Evolutionary conservation across 1,140 invertebrate species (phyloP).

Genomic region (Mamestra configurata): DNA sequence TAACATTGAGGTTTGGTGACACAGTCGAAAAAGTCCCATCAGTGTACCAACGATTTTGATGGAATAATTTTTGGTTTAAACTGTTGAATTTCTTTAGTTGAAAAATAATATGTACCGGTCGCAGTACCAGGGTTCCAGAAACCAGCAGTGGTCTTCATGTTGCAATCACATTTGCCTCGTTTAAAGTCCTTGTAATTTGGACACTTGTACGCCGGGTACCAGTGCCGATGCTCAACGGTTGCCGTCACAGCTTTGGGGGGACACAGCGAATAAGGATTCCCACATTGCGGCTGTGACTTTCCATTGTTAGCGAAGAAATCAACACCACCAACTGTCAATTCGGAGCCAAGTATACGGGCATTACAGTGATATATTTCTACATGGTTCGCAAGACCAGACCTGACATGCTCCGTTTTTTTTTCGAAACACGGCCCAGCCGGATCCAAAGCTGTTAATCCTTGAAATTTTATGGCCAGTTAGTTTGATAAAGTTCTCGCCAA

Average conservation of each 20-base stretch:
- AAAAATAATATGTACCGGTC: constrained; percentile 78
- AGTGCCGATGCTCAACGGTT: constrained; percentile 85
- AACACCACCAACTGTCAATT: constrained; percentile 89
- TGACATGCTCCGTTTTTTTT: constrained; percentile 88
- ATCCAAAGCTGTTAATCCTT: constrained; percentile 91
- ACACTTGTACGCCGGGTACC: constrained; percentile 77
- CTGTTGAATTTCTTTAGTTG: no score
- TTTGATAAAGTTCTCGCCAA: constrained; percentile 83
- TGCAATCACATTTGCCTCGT: constrained; percentile 66
- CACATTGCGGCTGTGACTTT: constrained; percentile 84
- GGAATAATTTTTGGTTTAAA: no score
- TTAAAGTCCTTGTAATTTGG: constrained; percentile 76
- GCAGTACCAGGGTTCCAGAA: constrained; percentile 83
- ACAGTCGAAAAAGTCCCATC: no score
- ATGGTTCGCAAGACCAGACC: constrained; percentile 89
- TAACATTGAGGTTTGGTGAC: no score
- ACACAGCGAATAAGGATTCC: constrained; percentile 82
- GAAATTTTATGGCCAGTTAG: constrained; percentile 76
- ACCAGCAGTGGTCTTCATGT: constrained; percentile 74
- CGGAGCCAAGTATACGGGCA: constrained; percentile 91
- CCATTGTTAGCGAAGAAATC: constrained; percentile 96
- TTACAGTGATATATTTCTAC: constrained; percentile 94
- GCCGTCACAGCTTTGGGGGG: constrained; percentile 82
- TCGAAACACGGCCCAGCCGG: constrained; percentile 91
- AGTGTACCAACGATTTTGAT: no score